Conservation (phyloP, 2,113 vertebrate species). For the Spermophilus dauricus region DNA sequence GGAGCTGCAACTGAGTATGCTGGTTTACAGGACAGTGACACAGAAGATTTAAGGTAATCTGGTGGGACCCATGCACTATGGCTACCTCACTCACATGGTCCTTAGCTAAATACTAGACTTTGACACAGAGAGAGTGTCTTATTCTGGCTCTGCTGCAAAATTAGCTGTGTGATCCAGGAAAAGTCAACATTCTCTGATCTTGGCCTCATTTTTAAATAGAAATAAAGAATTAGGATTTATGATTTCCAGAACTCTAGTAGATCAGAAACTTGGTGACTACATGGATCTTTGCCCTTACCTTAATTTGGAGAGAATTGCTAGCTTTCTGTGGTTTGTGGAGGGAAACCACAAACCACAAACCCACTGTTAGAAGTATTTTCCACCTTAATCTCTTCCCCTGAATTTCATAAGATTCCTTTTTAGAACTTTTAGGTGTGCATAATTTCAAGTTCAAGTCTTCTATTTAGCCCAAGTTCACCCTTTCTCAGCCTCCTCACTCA, state of each 20-base stretch:
- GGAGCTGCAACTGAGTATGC: not conserved
- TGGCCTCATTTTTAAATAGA: not conserved
- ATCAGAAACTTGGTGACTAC: not conserved
- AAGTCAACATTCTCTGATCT: not conserved
- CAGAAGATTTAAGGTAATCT: not conserved
- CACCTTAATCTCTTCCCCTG: not conserved
- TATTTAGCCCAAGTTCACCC: not conserved
- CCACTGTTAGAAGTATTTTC: constrained; percentile 17
- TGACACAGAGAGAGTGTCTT: not conserved
- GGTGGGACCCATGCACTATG: not conserved
- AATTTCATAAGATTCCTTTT: not conserved
- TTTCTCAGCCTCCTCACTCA: not conserved
- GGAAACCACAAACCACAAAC: constrained; percentile 70
- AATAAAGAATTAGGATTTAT: not conserved
- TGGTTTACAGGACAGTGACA: not conserved
- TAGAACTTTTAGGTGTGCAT: not conserved
- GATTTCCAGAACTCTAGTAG: not conserved
- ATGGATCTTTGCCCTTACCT: not conserved
- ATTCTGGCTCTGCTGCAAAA: not conserved
- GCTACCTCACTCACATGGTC: not conserved
- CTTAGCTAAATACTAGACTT: not conserved
- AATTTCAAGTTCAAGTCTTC: constrained; percentile 21
- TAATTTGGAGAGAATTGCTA: constrained; percentile 20
- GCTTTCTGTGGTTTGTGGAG: constrained; percentile 2
- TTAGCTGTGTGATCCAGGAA: not conserved